Conservation (phyloP, 2,888 invertebrate species). For the Spatulosminthurus flaviceps region DNA sequence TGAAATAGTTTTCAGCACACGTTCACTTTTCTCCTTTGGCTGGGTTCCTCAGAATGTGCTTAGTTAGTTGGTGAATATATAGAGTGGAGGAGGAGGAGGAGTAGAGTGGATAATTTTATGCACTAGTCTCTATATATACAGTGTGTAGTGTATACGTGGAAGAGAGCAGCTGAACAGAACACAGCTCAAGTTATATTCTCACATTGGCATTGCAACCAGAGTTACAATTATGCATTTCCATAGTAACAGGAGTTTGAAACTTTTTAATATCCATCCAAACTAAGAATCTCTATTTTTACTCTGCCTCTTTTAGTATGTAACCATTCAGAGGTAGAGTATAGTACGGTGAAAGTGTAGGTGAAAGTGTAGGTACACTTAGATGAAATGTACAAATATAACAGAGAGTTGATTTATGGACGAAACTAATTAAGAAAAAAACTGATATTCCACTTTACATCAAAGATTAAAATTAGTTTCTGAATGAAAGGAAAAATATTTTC, state of each 20-base stretch:
- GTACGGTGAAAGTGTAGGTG: too few relatives aligned
- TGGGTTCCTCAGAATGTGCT: neutral
- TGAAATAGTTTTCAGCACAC: slow-evolving; percentile 54
- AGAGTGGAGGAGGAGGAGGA: too few relatives aligned
- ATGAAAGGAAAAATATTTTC: too few relatives aligned
- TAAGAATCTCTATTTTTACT: neutral
- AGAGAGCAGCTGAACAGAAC: too few relatives aligned
- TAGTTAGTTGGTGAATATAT: neutral
- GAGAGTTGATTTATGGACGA: slow-evolving; percentile 18
- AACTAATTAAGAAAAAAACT: slow-evolving; percentile 11
- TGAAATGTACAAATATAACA: neutral
- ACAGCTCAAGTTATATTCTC: neutral
- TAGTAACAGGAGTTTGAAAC: neutral
- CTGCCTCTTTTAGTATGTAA: neutral
- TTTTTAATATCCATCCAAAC: slow-evolving; percentile 14
- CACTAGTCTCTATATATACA: too few relatives aligned
- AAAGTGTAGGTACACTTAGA: too few relatives aligned
- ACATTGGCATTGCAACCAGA: too few relatives aligned
- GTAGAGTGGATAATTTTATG: too few relatives aligned
- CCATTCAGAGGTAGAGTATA: too few relatives aligned
- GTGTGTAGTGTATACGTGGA: too few relatives aligned
- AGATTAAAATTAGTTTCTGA: slow-evolving; percentile 5
- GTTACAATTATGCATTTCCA: neutral
- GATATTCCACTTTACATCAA: slow-evolving; percentile 13
- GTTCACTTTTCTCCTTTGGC: slow-evolving; percentile 37